These are phyloP conservation scores for Tragelaphus scriptus DNA, from an alignment of 2,113 vertebrate genomes.

Conservation along the genomic window DNA sequence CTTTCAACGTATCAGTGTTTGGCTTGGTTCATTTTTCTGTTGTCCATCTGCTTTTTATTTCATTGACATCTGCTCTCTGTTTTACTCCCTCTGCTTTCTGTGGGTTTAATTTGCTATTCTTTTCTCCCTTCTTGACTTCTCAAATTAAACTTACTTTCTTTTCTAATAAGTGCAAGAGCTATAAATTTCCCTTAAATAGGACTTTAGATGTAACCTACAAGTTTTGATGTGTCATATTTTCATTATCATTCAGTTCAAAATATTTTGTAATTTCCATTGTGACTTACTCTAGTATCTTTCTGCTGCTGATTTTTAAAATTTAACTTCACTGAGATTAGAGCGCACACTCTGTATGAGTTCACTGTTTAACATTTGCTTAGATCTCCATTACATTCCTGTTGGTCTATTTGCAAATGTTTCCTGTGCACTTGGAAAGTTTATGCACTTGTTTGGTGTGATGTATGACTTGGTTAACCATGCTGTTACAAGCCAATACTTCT, in stretches of 20 bases:
- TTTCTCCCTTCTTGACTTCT: not conserved
- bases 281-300: not conserved
- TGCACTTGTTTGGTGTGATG: too few species aligned
- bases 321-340: not conserved
- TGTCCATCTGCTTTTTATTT: not conserved
- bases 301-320: not conserved
- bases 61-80: not conserved
- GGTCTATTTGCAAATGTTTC: not conserved
- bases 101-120: not conserved
- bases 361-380: not conserved
- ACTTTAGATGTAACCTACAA: not conserved
- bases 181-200: not conserved
- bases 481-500: not conserved
- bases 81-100: not conserved
- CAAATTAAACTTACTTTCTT: not conserved
- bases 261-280: not conserved
- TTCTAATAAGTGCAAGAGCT: not conserved
- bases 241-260: not conserved
- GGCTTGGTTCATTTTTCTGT: too few species aligned
- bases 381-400: not conserved
- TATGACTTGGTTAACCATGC: not conserved
- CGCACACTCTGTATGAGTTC: not conserved
- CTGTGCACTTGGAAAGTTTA: not conserved
- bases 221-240: not conserved
- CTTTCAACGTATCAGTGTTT: not conserved